These are phyloP conservation scores for Clamator glandarius DNA, from an alignment of 2,797 vertebrate genomes.

Conservation along the genomic window DNA sequence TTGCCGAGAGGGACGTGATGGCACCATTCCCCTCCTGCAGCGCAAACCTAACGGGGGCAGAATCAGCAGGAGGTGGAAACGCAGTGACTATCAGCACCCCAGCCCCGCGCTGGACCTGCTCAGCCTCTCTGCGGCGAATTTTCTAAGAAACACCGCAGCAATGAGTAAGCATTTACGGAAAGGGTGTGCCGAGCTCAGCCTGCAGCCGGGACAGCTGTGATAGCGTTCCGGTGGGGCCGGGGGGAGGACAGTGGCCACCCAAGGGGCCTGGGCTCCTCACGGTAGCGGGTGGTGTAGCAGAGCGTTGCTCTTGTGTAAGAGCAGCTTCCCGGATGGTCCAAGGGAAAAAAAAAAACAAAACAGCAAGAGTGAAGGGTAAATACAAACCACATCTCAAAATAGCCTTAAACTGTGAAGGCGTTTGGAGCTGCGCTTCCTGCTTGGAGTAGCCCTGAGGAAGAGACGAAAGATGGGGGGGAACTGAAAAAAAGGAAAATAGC, in stretches of 20 bases:
- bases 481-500: background rate
- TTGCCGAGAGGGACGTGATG: accelerated
- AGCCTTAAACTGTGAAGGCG: too few species aligned
- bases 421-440: too few species aligned
- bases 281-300: background rate
- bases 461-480: background rate
- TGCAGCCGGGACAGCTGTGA: accelerated
- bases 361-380: background rate
- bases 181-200: slow-evolving; percentile 8
- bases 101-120: slow-evolving; percentile 33
- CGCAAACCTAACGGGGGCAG: accelerated
- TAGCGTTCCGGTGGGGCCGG: accelerated
- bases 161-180: slow-evolving; percentile 68
- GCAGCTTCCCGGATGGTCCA: slow-evolving; percentile 8
- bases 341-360: background rate
- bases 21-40: background rate
- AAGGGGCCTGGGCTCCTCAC: accelerated
- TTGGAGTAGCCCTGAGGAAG: too few species aligned
- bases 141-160: slow-evolving; percentile 76
- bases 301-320: background rate
- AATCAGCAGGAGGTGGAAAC: slow-evolving; percentile 35
- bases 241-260: background rate
- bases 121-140: slow-evolving; percentile 50
- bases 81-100: background rate
- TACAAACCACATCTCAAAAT: too few species aligned